These are phyloP conservation scores for Drosophila phalerata DNA, from an alignment of 2,888 invertebrate species.

Conservation along the genomic window DNA sequence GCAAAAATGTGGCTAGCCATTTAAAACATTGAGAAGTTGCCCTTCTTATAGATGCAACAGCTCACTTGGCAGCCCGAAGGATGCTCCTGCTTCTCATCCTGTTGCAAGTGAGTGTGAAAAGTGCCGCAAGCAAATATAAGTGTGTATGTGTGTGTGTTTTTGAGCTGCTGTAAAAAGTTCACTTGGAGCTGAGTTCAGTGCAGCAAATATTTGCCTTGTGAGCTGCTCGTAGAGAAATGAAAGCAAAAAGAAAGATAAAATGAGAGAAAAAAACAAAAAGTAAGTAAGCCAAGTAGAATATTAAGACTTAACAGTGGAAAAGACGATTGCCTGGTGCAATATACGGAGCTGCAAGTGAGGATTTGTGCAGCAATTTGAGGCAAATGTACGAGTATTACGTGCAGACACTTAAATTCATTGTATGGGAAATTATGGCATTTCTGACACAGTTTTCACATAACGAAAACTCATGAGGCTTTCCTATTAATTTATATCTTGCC, in stretches of 20 bases:
- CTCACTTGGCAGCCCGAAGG: slow-evolving; percentile 24
- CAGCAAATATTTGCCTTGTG: slow-evolving; percentile 68
- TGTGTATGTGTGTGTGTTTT: background rate
- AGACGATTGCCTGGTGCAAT: slow-evolving; percentile 46
- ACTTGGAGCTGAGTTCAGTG: slow-evolving; percentile 49
- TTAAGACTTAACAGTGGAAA: slow-evolving; percentile 57
- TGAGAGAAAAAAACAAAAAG: slow-evolving; percentile 1
- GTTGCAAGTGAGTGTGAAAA: slow-evolving; percentile 53
- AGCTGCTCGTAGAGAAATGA: slow-evolving; percentile 13
- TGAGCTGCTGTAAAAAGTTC: slow-evolving; percentile 60
- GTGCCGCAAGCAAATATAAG: slow-evolving; percentile 32
- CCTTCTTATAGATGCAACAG: slow-evolving; percentile 24
- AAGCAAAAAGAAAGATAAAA: background rate
- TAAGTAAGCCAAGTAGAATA: slow-evolving; percentile 58
- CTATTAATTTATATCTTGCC: slow-evolving; percentile 21
- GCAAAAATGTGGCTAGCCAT: slow-evolving; percentile 43
- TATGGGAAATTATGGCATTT: slow-evolving; percentile 33
- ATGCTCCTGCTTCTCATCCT: slow-evolving; percentile 3
- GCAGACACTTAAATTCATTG: slow-evolving; percentile 39
- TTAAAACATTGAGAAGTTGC: slow-evolving; percentile 28
- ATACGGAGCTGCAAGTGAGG: slow-evolving; percentile 45
- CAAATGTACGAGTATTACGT: slow-evolving; percentile 38
- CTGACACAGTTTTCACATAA: slow-evolving; percentile 27
- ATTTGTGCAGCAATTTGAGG: slow-evolving; percentile 44
- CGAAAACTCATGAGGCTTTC: slow-evolving; percentile 12